These are phyloP conservation scores for Stigmatopora nigra DNA, from an alignment of 2,113 vertebrate genomes.

Conservation along the genomic window DNA sequence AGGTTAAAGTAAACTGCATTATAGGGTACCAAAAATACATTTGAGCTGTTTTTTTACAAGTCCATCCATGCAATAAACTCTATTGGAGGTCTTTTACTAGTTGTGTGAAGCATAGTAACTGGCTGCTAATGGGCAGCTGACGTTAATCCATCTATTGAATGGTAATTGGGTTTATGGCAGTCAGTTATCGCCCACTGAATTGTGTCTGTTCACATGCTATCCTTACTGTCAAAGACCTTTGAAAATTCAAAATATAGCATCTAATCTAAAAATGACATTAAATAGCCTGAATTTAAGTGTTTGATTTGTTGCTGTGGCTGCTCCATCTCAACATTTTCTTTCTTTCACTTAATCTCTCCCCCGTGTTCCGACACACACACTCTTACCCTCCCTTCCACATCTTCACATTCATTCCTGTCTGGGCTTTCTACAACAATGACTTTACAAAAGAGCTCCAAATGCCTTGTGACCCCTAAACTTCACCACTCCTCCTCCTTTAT, in stretches of 20 bases:
- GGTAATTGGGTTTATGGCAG: constrained; percentile 25
- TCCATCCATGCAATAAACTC: not conserved
- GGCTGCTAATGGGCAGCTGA: constrained; percentile 23
- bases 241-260: not conserved
- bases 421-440: constrained; percentile 38
- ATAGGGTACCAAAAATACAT: not conserved
- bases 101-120: constrained; percentile 20
- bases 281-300: not conserved
- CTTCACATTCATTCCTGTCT: constrained; percentile 37
- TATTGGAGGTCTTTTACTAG: constrained; percentile 39
- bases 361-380: not conserved
- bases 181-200: constrained; percentile 18
- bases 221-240: not conserved
- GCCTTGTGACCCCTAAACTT: constrained; percentile 50
- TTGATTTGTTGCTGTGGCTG: constrained; percentile 11
- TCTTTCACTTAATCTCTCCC: not conserved
- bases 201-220: constrained; percentile 9
- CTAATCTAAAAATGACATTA: not conserved
- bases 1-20: not conserved
- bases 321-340: constrained; percentile 15
- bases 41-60: not conserved
- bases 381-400: constrained; percentile 13
- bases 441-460: constrained; percentile 39
- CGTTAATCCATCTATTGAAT: constrained; percentile 29
- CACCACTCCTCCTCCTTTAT: constrained; percentile 1